Evolutionary conservation across 1,140 invertebrate genomes (phyloP).

Genomic region (Pectinophora gossypiella): DNA sequence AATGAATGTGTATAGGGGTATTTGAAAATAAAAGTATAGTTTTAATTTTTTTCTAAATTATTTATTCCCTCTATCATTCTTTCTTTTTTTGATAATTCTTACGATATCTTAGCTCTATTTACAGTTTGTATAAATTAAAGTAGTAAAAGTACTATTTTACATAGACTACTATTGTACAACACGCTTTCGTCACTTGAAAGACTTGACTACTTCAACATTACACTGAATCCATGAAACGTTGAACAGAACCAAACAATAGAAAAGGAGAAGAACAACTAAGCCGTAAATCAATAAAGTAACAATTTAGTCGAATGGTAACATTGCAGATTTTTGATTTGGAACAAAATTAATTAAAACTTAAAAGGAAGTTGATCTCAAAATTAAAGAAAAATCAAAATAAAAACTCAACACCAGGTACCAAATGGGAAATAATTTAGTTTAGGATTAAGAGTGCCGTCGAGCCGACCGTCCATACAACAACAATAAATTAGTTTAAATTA

Average conservation of each 20-base stretch:
- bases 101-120: slow-evolving; percentile 66
- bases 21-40: not conserved
- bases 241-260: slow-evolving; percentile 29
- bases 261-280: slow-evolving; percentile 23
- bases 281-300: slow-evolving; percentile 15
- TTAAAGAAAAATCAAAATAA: slow-evolving; percentile 42
- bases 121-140: slow-evolving; percentile 73
- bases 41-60: slow-evolving; percentile 53
- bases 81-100: slow-evolving; percentile 70
- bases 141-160: slow-evolving; percentile 70
- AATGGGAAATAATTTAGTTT: slow-evolving; percentile 56
- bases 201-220: slow-evolving; percentile 52
- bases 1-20: not conserved
- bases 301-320: slow-evolving; percentile 45
- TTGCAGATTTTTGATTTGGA: slow-evolving; percentile 43
- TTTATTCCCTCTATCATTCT: slow-evolving; percentile 73
- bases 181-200: slow-evolving; percentile 57
- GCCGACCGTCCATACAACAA: slow-evolving; percentile 44
- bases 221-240: slow-evolving; percentile 23
- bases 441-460: slow-evolving; percentile 54
- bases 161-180: slow-evolving; percentile 69
- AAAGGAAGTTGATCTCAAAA: slow-evolving; percentile 41
- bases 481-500: slow-evolving; percentile 69
- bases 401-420: slow-evolving; percentile 66
- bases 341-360: slow-evolving; percentile 34